These are phyloP conservation scores for Rhynchophorus ferrugineus DNA, from an alignment of 1,140 invertebrate species.

Conservation along the genomic window DNA sequence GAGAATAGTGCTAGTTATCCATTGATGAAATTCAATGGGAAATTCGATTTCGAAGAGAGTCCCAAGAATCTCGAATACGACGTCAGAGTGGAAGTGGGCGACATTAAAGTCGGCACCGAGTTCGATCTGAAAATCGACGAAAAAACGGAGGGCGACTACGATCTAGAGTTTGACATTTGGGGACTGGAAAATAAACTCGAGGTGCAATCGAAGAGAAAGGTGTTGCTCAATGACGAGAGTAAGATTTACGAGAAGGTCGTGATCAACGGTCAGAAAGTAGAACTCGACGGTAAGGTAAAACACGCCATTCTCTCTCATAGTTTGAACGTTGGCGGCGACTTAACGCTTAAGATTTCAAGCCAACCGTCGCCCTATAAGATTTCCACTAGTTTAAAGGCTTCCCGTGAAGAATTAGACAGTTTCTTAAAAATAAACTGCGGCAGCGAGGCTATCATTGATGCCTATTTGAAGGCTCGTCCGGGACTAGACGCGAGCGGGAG, in stretches of 20 bases:
- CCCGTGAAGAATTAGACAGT: slow-evolving; percentile 45
- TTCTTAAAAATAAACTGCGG: slow-evolving; percentile 45
- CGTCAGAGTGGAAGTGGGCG: slow-evolving; percentile 44
- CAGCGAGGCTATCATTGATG: slow-evolving; percentile 48
- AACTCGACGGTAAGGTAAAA: slow-evolving; percentile 50
- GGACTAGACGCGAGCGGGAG: slow-evolving; percentile 40
- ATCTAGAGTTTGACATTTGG: slow-evolving; percentile 48
- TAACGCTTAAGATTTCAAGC: slow-evolving; percentile 42
- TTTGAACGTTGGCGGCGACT: slow-evolving; percentile 47
- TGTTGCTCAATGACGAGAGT: slow-evolving; percentile 48
- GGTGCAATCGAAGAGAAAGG: slow-evolving; percentile 47
- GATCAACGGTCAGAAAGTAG: slow-evolving; percentile 54
- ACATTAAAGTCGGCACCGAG: slow-evolving; percentile 49
- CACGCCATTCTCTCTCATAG: slow-evolving; percentile 48
- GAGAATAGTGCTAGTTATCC: slow-evolving; percentile 48
- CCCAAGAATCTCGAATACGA: slow-evolving; percentile 47
- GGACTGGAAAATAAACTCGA: slow-evolving; percentile 52
- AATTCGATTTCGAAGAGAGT: slow-evolving; percentile 46
- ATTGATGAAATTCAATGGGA: slow-evolving; percentile 41
- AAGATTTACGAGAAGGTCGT: slow-evolving; percentile 54
- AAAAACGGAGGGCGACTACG: slow-evolving; percentile 50
- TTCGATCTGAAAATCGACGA: slow-evolving; percentile 46
- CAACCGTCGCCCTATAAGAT: slow-evolving; percentile 49
- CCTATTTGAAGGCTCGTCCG: slow-evolving; percentile 43
- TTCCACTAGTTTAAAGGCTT: slow-evolving; percentile 45